Evolutionary conservation across 1,140 invertebrate genomes (phyloP).

Genomic region (Drosophila persimilis): DNA sequence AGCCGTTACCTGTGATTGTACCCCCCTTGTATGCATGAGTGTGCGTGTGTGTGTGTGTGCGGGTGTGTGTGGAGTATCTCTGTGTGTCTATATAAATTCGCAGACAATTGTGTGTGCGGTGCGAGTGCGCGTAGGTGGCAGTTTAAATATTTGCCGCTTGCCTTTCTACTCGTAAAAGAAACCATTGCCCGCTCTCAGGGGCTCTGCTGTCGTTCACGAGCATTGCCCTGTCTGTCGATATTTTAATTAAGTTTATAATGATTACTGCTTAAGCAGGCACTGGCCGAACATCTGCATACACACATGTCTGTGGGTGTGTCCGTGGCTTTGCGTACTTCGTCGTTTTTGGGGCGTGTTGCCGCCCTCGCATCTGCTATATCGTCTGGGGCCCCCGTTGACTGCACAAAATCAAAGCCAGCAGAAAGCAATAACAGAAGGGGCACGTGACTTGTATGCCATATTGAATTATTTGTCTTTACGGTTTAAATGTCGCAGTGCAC

Average conservation of each 20-base stretch:
- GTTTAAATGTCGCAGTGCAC: constrained; percentile 59
- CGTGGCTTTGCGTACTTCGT: too few relatives aligned
- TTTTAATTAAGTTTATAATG: constrained; percentile 80
- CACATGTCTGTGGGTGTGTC: neutral
- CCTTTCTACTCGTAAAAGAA: constrained; percentile 38
- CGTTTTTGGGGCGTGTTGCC: constrained; percentile 17
- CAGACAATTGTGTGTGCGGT: constrained; percentile 29
- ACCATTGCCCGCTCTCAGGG: constrained; percentile 43
- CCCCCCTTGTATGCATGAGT: neutral
- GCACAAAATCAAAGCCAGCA: constrained; percentile 67
- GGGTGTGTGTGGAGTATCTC: constrained; percentile 2
- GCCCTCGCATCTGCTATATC: constrained; percentile 30
- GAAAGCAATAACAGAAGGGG: constrained; percentile 66
- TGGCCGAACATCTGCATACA: constrained; percentile 1
- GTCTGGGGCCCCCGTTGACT: constrained; percentile 16
- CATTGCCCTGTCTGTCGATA: constrained; percentile 33
- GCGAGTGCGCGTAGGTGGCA: constrained; percentile 20
- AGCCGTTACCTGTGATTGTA: constrained; percentile 80
- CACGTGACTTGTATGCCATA: constrained; percentile 77
- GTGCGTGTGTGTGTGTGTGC: neutral
- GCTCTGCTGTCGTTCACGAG: constrained; percentile 37
- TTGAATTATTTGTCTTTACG: constrained; percentile 65
- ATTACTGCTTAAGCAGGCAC: constrained; percentile 36
- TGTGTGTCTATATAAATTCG: constrained; percentile 42
- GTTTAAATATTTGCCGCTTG: constrained; percentile 42